Percentiles rank a stretch among this genome's conserved stretches.
phyloP scores from a whole-genome alignment of 2,888 invertebrate genomes.

The Temnothorax ravouxi region DNA sequence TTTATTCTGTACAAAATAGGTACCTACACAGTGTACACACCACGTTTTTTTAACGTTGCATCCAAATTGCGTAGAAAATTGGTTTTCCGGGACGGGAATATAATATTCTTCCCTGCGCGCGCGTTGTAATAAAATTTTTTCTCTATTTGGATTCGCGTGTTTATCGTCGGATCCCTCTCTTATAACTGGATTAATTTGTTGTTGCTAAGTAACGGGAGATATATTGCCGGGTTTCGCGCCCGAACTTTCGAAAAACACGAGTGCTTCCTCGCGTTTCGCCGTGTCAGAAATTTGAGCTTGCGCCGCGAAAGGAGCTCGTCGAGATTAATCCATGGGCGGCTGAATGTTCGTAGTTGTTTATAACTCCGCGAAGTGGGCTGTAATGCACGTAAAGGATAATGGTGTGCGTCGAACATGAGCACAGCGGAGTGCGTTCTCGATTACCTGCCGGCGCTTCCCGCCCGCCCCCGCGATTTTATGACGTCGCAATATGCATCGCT shows the following conservation, averaged over 20 bases:
- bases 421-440: slow-evolving; percentile 12
- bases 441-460: not conserved
- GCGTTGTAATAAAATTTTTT: slow-evolving; percentile 38
- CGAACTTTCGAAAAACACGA: slow-evolving; percentile 8
- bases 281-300: slow-evolving; percentile 14
- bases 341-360: slow-evolving; percentile 3
- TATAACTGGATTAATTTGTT: slow-evolving; percentile 41
- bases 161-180: slow-evolving; percentile 8
- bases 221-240: slow-evolving; percentile 10
- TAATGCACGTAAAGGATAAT: slow-evolving; percentile 41
- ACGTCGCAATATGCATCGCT: slow-evolving; percentile 34
- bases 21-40: not conserved
- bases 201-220: slow-evolving; percentile 29
- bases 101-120: slow-evolving; percentile 4
- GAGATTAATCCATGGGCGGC: slow-evolving; percentile 10
- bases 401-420: slow-evolving; percentile 4
- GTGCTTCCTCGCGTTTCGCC: slow-evolving; percentile 3
- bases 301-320: slow-evolving; percentile 27
- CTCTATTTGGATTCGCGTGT: not conserved
- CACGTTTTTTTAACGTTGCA: slow-evolving; percentile 13
- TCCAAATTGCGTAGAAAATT: slow-evolving; percentile 41
- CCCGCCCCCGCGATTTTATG: slow-evolving; percentile 29
- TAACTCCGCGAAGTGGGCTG: slow-evolving; percentile 8
- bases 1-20: not conserved
- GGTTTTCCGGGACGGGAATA: slow-evolving; percentile 21